phyloP scores from a whole-genome alignment of 1,140 invertebrate genomes.

The Trigoniulus corallinus region DNA sequence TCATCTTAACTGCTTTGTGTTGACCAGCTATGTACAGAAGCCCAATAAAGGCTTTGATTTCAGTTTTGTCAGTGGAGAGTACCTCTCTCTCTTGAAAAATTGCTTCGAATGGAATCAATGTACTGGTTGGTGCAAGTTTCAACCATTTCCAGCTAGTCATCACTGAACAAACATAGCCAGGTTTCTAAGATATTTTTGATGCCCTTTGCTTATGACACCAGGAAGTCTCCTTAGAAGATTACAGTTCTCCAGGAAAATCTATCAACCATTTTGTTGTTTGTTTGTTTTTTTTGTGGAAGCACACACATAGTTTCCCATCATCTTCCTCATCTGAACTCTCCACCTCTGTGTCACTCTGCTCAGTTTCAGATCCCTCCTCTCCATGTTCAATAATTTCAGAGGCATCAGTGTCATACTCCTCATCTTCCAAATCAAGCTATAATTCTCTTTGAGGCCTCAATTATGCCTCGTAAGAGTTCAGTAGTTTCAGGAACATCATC shows the following conservation, averaged over 20 bases:
- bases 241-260: neutral
- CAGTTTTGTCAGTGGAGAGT: neutral
- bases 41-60: slow-evolving; percentile 11
- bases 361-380: neutral
- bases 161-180: slow-evolving; percentile 8
- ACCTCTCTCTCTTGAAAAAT: slow-evolving; percentile 7
- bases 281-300: neutral
- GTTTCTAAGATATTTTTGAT: too few species aligned
- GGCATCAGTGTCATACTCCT: slow-evolving; percentile 7
- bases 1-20: slow-evolving; percentile 1
- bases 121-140: slow-evolving; percentile 7
- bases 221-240: too few species aligned
- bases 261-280: neutral
- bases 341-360: slow-evolving; percentile 2
- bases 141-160: slow-evolving; percentile 5
- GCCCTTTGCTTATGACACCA: too few species aligned
- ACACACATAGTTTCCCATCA: too few species aligned
- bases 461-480: slow-evolving; percentile 1
- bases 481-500: slow-evolving; percentile 4
- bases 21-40: slow-evolving; percentile 8
- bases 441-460: neutral
- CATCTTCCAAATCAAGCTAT: neutral
- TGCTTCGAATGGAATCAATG: slow-evolving; percentile 2
- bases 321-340: neutral
- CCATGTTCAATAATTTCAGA: slow-evolving; percentile 7